phyloP scores from a whole-genome alignment of 2,113 vertebrate species.

The Ptilorrhoa leucosticta region DNA sequence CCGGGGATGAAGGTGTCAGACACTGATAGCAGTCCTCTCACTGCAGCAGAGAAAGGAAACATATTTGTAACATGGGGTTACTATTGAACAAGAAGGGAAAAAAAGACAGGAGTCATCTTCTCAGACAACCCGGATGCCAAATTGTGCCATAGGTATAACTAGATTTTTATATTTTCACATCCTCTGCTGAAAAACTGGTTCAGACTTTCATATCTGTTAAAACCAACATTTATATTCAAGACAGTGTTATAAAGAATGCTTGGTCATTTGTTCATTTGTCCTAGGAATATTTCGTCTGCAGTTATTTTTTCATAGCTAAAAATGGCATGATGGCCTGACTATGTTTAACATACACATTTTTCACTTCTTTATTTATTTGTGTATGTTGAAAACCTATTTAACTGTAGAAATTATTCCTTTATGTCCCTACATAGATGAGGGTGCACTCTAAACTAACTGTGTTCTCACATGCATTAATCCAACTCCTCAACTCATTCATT shows the following conservation, averaged over 20 bases:
- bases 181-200: background rate
- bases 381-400: background rate
- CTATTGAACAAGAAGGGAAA: background rate
- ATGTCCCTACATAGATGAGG: background rate
- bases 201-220: background rate
- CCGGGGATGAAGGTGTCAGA: background rate
- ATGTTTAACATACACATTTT: background rate
- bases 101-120: background rate
- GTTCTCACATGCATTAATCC: background rate
- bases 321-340: background rate
- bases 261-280: background rate
- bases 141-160: background rate
- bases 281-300: background rate
- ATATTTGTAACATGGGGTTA: background rate
- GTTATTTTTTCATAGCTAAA: background rate
- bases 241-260: background rate
- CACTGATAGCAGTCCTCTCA: background rate
- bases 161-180: background rate
- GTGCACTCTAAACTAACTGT: background rate
- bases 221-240: background rate
- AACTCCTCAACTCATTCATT: background rate
- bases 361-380: background rate
- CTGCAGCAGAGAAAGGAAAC: background rate
- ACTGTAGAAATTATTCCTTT: background rate
- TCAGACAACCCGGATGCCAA: background rate